Conservation (phyloP, 2,888 invertebrate species). For the Callimorpha dominula region DNA sequence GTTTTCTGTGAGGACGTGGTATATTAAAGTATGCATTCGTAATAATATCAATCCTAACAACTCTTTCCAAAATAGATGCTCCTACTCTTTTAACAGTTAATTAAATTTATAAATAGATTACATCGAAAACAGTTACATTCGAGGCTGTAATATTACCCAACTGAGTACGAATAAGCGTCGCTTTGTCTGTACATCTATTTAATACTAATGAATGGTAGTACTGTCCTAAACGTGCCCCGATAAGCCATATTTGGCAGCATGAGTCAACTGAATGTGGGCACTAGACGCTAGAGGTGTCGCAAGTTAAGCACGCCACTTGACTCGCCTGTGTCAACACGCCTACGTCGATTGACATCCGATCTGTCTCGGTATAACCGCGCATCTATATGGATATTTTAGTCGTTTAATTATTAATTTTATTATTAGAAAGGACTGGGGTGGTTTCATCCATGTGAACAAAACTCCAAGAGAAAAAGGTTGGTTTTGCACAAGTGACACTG, state of each 20-base stretch:
- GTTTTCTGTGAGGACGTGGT: too few relatives aligned
- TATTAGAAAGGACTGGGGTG: too few relatives aligned
- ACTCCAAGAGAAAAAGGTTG: too few relatives aligned
- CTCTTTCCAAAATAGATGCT: background rate
- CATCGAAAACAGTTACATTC: constrained; percentile 5
- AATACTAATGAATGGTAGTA: constrained; percentile 24
- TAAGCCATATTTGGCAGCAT: constrained; percentile 33
- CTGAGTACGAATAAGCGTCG: constrained; percentile 15
- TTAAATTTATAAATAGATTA: background rate
- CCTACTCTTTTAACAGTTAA: background rate
- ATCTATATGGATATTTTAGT: constrained; percentile 26
- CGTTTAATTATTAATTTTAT: background rate
- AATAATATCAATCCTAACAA: background rate
- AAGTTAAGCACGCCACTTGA: constrained; percentile 68
- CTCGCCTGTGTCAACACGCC: constrained; percentile 72
- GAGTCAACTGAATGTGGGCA: constrained; percentile 56
- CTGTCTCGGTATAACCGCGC: constrained; percentile 18
- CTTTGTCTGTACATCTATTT: constrained; percentile 23
- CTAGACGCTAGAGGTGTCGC: constrained; percentile 50
- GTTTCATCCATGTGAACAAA: too few relatives aligned
- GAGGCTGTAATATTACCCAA: constrained; percentile 18
- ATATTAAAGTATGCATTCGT: too few relatives aligned
- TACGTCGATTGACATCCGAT: constrained; percentile 63
- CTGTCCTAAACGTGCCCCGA: constrained; percentile 20
- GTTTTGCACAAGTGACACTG: too few relatives aligned